phyloP scores from a whole-genome alignment of 2,888 invertebrate species.

The Trichacis sp. region DNA sequence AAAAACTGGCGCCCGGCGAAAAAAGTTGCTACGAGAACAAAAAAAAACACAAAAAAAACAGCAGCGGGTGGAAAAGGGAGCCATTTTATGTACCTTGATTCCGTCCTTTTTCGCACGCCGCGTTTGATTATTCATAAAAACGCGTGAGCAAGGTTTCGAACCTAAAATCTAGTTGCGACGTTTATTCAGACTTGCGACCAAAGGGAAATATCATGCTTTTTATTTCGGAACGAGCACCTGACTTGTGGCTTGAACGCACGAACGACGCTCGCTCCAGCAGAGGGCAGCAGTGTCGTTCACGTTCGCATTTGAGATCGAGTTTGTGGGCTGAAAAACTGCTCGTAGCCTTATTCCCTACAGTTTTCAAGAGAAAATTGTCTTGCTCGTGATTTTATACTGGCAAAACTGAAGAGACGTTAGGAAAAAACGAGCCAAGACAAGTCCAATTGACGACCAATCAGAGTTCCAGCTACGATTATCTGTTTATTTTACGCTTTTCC shows the following conservation, averaged over 20 bases:
- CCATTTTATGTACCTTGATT: constrained; percentile 5
- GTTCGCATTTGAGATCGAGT: constrained; percentile 60
- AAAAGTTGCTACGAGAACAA: constrained; percentile 5
- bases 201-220: too few relatives aligned
- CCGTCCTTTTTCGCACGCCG: constrained; percentile 8
- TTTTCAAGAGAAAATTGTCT: background rate
- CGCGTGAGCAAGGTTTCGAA: constrained; percentile 26
- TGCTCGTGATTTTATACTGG: background rate
- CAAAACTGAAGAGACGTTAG: too few relatives aligned
- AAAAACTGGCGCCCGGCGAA: constrained; percentile 10
- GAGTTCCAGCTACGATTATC: constrained; percentile 40
- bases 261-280: constrained; percentile 5
- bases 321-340: constrained; percentile 62
- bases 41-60: constrained; percentile 4
- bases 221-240: constrained; percentile 20
- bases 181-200: constrained; percentile 2
- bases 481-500: constrained; percentile 27
- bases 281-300: constrained; percentile 28
- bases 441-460: constrained; percentile 20
- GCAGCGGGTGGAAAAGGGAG: background rate
- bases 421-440: constrained; percentile 29
- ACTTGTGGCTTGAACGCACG: constrained; percentile 6
- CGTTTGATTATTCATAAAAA: too few relatives aligned
- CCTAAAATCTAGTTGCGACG: constrained; percentile 26
- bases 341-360: constrained; percentile 41